These are phyloP conservation scores for Abramis brama DNA, from an alignment of 2,113 vertebrate genomes.

Conservation along the genomic window DNA sequence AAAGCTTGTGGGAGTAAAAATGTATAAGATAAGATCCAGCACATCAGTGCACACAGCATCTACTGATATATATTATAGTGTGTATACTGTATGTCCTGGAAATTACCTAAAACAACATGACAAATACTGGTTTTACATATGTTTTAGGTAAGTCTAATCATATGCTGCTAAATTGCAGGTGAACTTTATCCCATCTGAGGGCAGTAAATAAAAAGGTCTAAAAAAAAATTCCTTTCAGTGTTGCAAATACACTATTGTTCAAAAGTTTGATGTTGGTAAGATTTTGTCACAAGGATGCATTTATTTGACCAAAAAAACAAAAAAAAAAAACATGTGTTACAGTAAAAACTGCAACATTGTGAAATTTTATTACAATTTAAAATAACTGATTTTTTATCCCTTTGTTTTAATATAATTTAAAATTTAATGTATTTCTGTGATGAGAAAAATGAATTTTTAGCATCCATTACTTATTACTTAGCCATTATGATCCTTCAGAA, in stretches of 20 bases:
- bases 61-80: conserved; percentile 4
- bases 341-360: background rate
- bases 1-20: conserved; percentile 43
- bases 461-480: background rate
- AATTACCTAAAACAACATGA: background rate
- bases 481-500: background rate
- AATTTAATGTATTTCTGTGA: background rate
- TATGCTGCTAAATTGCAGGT: background rate
- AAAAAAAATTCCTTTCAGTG: background rate
- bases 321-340: background rate
- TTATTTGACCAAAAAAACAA: too few relatives aligned
- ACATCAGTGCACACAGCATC: conserved; percentile 15
- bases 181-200: background rate
- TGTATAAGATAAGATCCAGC: conserved; percentile 32
- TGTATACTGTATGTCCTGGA: background rate
- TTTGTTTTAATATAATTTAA: too few relatives aligned
- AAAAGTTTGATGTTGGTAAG: background rate
- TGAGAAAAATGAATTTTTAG: background rate
- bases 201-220: too few relatives aligned
- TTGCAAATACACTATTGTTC: background rate
- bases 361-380: background rate
- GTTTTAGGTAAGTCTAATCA: background rate
- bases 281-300: background rate
- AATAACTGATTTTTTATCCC: too few relatives aligned
- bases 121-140: background rate